phyloP scores from a whole-genome alignment of 2,797 vertebrate genomes.

The Protosalanx chinensis region DNA sequence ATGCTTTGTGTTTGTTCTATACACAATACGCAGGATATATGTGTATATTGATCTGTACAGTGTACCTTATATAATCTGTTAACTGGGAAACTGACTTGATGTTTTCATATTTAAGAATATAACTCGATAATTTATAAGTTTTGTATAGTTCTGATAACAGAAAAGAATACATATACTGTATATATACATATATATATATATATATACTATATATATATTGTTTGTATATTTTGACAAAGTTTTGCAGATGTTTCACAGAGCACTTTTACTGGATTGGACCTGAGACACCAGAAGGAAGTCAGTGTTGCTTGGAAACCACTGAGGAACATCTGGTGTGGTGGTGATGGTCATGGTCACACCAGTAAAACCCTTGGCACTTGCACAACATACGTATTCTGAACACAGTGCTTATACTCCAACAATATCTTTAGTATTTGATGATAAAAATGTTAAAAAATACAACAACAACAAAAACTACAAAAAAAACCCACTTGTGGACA shows the following conservation, averaged over 20 bases:
- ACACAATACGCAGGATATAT: background rate
- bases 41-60: slow-evolving; percentile 36
- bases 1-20: slow-evolving; percentile 23
- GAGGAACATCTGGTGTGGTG: background rate
- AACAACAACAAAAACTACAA: slow-evolving; percentile 13
- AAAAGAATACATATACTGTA: no score
- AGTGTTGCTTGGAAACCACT: slow-evolving; percentile 9
- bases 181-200: slow-evolving; percentile 13
- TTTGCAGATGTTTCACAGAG: slow-evolving; percentile 20
- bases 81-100: slow-evolving; percentile 67
- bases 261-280: background rate
- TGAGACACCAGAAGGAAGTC: slow-evolving; percentile 8
- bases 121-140: slow-evolving; percentile 64
- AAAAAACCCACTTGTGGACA: slow-evolving; percentile 29
- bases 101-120: slow-evolving; percentile 69
- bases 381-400: slow-evolving; percentile 38
- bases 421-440: slow-evolving; percentile 28
- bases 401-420: slow-evolving; percentile 35
- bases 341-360: no score
- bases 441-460: no score
- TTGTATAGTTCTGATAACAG: slow-evolving; percentile 56
- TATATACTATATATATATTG: slow-evolving; percentile 41
- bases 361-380: slow-evolving; percentile 18
- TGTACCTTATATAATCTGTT: slow-evolving; percentile 60
- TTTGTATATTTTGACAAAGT: slow-evolving; percentile 46